phyloP scores from a whole-genome alignment of 2,888 invertebrate species.

The Hetaerina titia region DNA sequence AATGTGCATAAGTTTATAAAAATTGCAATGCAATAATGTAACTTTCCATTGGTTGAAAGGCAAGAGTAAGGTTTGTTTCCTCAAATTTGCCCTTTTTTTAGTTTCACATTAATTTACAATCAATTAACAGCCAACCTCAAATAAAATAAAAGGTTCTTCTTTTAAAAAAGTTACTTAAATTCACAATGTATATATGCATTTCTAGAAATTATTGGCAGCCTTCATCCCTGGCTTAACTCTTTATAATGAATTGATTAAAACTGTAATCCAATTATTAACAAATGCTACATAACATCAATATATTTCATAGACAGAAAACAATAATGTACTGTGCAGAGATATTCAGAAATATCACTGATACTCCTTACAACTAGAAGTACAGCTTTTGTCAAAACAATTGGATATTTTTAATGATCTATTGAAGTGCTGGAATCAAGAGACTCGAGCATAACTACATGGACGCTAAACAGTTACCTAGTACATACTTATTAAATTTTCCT shows the following conservation, averaged over 20 bases:
- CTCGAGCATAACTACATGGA: neutral
- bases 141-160: neutral
- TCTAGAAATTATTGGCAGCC: constrained; percentile 1
- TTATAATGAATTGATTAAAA: constrained; percentile 5
- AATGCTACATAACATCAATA: neutral
- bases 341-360: neutral
- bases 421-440: neutral
- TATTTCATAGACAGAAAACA: neutral
- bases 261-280: neutral
- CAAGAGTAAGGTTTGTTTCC: neutral
- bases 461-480: no score
- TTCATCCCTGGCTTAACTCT: neutral
- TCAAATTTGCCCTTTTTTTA: neutral
- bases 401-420: neutral
- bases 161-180: neutral
- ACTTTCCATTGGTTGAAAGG: neutral
- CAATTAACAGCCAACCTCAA: neutral
- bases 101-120: neutral
- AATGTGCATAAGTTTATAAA: neutral
- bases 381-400: neutral
- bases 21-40: neutral
- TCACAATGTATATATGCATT: neutral
- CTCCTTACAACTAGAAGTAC: neutral
- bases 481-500: no score
- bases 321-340: neutral